Evolutionary conservation across 37 sponge, comb jelly and placozoan genomes (phyloP).

Genomic region (Oopsacas minuta): DNA sequence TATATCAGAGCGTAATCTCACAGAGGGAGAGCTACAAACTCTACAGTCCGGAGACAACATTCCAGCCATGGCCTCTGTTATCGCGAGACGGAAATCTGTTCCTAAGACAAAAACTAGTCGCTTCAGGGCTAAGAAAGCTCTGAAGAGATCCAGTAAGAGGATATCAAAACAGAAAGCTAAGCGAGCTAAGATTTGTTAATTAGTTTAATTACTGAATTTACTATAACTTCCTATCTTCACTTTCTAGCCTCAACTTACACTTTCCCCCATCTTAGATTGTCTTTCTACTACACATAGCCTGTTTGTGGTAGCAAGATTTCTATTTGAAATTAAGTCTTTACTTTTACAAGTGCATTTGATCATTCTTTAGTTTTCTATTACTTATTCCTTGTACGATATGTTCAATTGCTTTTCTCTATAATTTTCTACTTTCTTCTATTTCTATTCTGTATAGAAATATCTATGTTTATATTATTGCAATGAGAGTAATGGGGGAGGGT

Average conservation of each 20-base stretch:
- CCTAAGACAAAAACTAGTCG: background rate
- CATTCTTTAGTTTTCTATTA: background rate
- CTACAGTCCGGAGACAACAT: background rate
- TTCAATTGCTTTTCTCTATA: background rate
- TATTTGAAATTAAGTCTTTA: background rate
- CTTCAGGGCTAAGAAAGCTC: background rate
- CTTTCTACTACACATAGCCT: background rate
- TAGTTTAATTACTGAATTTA: background rate
- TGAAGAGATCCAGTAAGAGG: background rate
- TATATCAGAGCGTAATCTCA: background rate
- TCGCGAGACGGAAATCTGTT: background rate
- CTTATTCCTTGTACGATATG: background rate
- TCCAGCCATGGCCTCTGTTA: conserved; percentile 8
- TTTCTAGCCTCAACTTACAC: background rate
- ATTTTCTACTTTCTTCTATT: background rate
- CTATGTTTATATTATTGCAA: no score
- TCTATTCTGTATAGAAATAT: no score
- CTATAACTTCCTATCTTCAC: background rate
- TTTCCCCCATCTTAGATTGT: background rate
- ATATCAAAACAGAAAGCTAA: background rate
- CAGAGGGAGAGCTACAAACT: background rate
- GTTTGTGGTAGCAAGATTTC: background rate
- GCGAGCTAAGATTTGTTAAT: background rate
- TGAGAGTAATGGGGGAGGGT: no score
- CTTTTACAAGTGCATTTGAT: background rate